These are phyloP conservation scores for Paguma larvata DNA, from an alignment of 2,797 vertebrate species.

Conservation along the genomic window DNA sequence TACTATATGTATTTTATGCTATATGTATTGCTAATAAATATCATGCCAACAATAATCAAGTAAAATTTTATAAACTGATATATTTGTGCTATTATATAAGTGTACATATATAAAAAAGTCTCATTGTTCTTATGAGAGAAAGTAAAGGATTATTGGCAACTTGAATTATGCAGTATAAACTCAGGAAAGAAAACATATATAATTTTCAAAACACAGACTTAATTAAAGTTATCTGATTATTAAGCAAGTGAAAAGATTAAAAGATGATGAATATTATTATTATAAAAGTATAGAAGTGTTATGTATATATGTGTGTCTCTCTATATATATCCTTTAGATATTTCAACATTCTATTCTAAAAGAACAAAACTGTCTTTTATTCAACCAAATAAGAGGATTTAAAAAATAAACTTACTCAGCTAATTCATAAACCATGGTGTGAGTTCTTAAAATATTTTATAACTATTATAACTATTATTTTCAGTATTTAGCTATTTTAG, in stretches of 20 bases:
- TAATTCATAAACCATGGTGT: not conserved
- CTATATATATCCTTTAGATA: not conserved
- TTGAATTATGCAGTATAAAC: not conserved
- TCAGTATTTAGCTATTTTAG: not conserved
- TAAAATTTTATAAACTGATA: not conserved
- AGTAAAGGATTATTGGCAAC: not conserved
- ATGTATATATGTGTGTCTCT: not conserved
- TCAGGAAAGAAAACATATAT: not conserved
- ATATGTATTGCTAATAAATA: not conserved
- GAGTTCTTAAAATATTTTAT: slow-evolving; percentile 41
- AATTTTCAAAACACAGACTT: not conserved
- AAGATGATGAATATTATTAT: not conserved
- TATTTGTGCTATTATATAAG: not conserved
- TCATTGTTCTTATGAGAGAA: not conserved
- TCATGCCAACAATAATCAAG: not conserved
- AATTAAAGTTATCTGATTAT: not conserved
- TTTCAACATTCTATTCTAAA: not conserved
- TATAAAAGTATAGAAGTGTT: not conserved
- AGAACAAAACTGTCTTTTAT: not conserved
- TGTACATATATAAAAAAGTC: not conserved
- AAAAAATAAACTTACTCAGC: not conserved
- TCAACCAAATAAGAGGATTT: slow-evolving; percentile 30
- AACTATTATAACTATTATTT: slow-evolving; percentile 32
- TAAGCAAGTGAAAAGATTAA: slow-evolving; percentile 12
- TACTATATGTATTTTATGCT: not conserved